Base-by-base conservation (phyloP, 2,113 vertebrate species). In the Xenotilapia caudafasciata region DNA sequence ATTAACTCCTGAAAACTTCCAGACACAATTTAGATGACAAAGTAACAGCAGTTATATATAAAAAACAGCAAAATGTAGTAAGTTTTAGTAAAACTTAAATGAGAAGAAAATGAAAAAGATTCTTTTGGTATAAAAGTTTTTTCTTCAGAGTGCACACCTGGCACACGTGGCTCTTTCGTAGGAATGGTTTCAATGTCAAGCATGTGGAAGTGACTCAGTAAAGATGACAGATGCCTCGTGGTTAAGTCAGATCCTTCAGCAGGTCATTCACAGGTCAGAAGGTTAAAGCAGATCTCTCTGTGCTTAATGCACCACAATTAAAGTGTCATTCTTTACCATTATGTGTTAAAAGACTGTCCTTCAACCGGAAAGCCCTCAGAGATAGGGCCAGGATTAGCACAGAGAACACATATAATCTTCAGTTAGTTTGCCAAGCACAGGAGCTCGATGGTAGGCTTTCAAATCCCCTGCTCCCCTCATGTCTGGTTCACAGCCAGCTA, bases 201-300 rank as follows among this genome's bases (percentile, higher is more conserved):
- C 49, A 82, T 85, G 86, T 83, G 70, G 81, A 85, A 75, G 73
- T 85, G 85, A 86, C 85, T 89, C 38, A 60, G 80, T 28, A 38
- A 85, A 58, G 62, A 58, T 62, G 79, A 86, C 17, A 42, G 75
- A 89, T 21, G 40, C n/a, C 68, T 88, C 56, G 62, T 75, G 87
- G 86, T 82, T 81, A 28, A 80, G 56, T 89, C 82, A 28, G 54
- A 75, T 42, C 79, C 11, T 90, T 80, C 6, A 85, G 26, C 35
- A 26, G 84, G 86, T 83, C 81, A 83, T 79, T 70, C 33, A 68
- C 51, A 62, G 80, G 85, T 79, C 79, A 91, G 47, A 60, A 33
- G 86, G 54, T 86, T 68, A 90, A 49, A 81, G 56, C 40, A 79
- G 17, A 89, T 84, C 60, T 58, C 80, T 79, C n/a, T 56, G 62